Conservation (phyloP, 2,888 invertebrate genomes). For the Neuroscelio doddi region DNA sequence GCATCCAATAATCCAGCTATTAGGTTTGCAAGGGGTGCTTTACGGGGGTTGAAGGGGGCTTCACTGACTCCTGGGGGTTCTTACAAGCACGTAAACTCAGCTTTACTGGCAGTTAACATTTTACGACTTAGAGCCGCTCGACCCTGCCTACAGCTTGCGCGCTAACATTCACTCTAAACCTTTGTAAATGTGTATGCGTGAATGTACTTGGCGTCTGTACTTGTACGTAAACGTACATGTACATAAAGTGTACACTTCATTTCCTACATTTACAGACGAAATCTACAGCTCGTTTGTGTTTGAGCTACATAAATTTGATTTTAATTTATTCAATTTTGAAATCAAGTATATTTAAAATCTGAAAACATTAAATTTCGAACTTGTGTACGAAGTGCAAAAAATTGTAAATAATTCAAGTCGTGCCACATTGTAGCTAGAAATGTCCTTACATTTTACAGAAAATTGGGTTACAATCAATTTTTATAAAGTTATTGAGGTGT, state of each 20-base stretch:
- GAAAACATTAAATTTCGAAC: too few relatives aligned
- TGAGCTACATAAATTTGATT: constrained; percentile 58
- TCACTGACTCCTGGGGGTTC: constrained; percentile 63
- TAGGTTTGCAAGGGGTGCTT: constrained; percentile 59
- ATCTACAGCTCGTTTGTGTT: constrained; percentile 50
- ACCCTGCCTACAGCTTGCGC: constrained; percentile 40
- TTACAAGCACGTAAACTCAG: constrained; percentile 71
- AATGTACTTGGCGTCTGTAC: too few relatives aligned
- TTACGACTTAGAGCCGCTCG: constrained; percentile 69
- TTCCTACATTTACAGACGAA: constrained; percentile 30
- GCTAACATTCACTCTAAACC: constrained; percentile 15
- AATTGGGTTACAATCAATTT: too few relatives aligned
- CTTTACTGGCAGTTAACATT: constrained; percentile 72
- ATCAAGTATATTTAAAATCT: too few relatives aligned
- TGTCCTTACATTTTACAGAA: too few relatives aligned
- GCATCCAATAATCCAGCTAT: constrained; percentile 66
- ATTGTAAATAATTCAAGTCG: too few relatives aligned
- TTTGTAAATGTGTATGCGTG: too few relatives aligned
- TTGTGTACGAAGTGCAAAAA: too few relatives aligned
- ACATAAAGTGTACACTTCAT: constrained; percentile 26
- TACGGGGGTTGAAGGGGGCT: constrained; percentile 45
- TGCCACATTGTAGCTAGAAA: too few relatives aligned
- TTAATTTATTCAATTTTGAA: not conserved
- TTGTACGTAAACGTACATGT: constrained; percentile 2
- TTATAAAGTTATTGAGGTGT: too few relatives aligned